Evolutionary conservation across 2,888 invertebrate species (phyloP).

Genomic region (Trichopoda pennipes): DNA sequence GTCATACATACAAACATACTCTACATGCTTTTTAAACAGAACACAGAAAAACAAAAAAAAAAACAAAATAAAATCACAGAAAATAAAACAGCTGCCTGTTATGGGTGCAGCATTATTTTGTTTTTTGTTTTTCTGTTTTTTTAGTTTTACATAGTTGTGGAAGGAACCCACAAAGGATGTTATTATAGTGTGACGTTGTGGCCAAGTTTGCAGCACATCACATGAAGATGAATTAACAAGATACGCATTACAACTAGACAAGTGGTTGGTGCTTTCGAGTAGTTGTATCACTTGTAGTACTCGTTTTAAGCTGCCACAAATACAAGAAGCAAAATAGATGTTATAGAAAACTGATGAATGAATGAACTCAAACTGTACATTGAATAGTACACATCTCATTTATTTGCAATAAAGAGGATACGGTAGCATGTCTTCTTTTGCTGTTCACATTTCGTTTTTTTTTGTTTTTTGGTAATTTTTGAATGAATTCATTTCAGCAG

Average conservation of each 20-base stretch:
- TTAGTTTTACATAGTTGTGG: slow-evolving; percentile 46
- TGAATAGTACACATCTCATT: background rate
- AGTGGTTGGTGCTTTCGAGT: slow-evolving; percentile 20
- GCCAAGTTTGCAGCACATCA: slow-evolving; percentile 52
- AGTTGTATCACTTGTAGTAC: background rate
- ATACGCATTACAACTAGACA: slow-evolving; percentile 63
- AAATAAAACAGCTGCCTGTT: slow-evolving; percentile 63
- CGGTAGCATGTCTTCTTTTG: slow-evolving; percentile 1
- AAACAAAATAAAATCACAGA: background rate
- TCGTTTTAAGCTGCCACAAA: background rate
- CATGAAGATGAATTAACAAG: slow-evolving; percentile 66
- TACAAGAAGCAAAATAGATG: slow-evolving; percentile 16
- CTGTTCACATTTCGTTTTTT: background rate
- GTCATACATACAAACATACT: slow-evolving; percentile 7
- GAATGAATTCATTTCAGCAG: slow-evolving; percentile 58
- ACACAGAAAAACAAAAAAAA: background rate
- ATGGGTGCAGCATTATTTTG: slow-evolving; percentile 66
- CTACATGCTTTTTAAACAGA: slow-evolving; percentile 29
- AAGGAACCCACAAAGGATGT: slow-evolving; percentile 61
- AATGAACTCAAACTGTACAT: slow-evolving; percentile 40
- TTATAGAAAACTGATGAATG: slow-evolving; percentile 65
- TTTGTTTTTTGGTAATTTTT: slow-evolving; percentile 35
- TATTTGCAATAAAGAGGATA: background rate
- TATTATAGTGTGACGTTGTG: slow-evolving; percentile 20
- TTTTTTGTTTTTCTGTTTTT: no score